Percentiles rank a stretch among this genome's conserved stretches.
Evolutionary conservation across 1,140 invertebrate genomes (phyloP).

Genomic region (Glossosoma conforme): DNA sequence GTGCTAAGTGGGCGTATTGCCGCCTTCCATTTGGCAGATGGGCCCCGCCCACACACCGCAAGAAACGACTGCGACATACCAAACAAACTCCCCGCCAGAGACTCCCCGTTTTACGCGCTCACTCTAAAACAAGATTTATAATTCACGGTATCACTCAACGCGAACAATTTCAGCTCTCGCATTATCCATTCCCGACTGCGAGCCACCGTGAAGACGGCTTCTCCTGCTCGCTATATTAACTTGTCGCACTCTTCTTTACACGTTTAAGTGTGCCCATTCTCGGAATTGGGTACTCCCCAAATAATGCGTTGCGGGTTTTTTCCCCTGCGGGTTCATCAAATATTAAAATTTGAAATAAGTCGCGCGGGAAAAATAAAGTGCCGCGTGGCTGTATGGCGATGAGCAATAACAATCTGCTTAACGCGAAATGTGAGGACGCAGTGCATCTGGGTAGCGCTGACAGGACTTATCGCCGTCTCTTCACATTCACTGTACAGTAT

Average conservation of each 20-base stretch:
- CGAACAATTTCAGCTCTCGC: neutral
- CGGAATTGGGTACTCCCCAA: no score
- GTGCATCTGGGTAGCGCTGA: conserved; percentile 23
- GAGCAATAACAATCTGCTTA: conserved; percentile 24
- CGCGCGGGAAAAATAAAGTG: conserved; percentile 29
- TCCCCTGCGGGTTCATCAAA: conserved; percentile 23
- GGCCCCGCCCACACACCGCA: conserved; percentile 9
- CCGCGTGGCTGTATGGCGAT: conserved; percentile 7
- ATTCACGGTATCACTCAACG: conserved; percentile 26
- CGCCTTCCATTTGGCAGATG: conserved; percentile 31
- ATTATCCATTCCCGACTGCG: no score
- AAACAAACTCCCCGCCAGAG: conserved; percentile 3
- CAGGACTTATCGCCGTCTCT: conserved; percentile 2
- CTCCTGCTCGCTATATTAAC: no score
- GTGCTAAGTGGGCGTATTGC: conserved; percentile 28
- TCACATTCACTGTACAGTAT: no score
- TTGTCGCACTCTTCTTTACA: no score
- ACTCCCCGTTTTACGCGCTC: conserved; percentile 20
- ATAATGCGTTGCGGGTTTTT: conserved; percentile 11
- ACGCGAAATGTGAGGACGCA: conserved; percentile 18
- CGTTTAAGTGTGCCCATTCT: no score
- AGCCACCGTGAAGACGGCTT: no score
- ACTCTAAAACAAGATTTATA: conserved; percentile 30
- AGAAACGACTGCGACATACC: neutral
- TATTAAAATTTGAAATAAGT: conserved; percentile 31